Conservation (phyloP, 2,888 invertebrate genomes). For the Aquatica leii region DNA sequence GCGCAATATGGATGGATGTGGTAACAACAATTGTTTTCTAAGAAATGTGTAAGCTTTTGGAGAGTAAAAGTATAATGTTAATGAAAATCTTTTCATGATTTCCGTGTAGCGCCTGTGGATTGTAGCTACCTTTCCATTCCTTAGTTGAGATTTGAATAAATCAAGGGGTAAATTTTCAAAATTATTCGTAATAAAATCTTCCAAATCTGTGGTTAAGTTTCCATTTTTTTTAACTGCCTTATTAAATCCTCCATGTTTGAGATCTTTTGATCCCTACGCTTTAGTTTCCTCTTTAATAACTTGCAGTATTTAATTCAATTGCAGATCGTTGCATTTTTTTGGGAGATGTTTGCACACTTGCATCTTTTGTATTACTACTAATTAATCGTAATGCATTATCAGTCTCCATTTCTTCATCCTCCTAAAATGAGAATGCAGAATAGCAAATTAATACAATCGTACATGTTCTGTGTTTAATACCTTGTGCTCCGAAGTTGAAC, state of each 20-base stretch:
- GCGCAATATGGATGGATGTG: slow-evolving; percentile 1
- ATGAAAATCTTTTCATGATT: slow-evolving; percentile 2
- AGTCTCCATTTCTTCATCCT: background rate
- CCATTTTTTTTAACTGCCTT: background rate
- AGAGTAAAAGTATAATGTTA: background rate
- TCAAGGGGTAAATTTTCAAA: slow-evolving; percentile 1
- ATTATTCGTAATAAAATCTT: background rate
- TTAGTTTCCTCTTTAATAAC: slow-evolving; percentile 1
- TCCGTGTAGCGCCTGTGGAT: slow-evolving; percentile 2
- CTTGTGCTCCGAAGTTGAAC: background rate
- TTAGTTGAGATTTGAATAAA: slow-evolving; percentile 3
- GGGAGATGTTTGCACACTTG: background rate
- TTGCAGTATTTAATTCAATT: slow-evolving; percentile 5
- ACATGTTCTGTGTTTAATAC: no score
- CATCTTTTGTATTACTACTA: background rate
- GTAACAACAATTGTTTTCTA: background rate
- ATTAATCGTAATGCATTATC: background rate
- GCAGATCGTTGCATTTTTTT: background rate
- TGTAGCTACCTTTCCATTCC: slow-evolving; percentile 5
- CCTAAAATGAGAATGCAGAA: background rate
- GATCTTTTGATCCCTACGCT: background rate
- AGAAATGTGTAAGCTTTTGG: background rate
- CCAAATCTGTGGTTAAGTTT: background rate
- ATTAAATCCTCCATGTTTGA: background rate
- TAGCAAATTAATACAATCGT: background rate